Conservation (phyloP, 1,140 invertebrate species). For the Antheraea mylitta region DNA sequence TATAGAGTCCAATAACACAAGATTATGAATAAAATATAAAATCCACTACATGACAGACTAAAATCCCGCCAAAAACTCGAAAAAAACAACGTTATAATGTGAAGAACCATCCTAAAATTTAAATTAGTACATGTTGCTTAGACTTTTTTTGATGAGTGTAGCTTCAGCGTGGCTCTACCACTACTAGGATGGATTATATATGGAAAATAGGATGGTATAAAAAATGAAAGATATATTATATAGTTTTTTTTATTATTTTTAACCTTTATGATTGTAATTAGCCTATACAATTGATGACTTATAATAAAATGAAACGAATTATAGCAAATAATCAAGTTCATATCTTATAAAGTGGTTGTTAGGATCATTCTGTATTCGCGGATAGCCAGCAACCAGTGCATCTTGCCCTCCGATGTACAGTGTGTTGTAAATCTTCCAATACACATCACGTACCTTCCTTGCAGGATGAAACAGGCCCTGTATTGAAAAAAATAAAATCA, state of each 20-base stretch:
- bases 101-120: too few relatives aligned
- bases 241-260: constrained; percentile 4
- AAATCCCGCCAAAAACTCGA: too few relatives aligned
- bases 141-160: too few relatives aligned
- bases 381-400: constrained; percentile 98
- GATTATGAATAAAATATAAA: too few relatives aligned
- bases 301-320: constrained; percentile 19
- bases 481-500: constrained; percentile 46
- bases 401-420: constrained; percentile 99
- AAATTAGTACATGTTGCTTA: too few relatives aligned
- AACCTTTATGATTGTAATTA: constrained; percentile 20
- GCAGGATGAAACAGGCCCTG: constrained; percentile 99
- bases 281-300: constrained; percentile 18
- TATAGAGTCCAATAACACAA: too few relatives aligned
- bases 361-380: constrained; percentile 95
- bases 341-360: constrained; percentile 95
- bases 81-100: too few relatives aligned
- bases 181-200: too few relatives aligned
- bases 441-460: constrained; percentile 98
- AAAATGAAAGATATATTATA: background rate
- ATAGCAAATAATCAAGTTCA: constrained; percentile 93
- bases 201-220: background rate
- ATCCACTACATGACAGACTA: too few relatives aligned
- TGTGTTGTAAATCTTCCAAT: constrained; percentile 99
- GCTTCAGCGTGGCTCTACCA: too few relatives aligned